phyloP scores from a whole-genome alignment of 2,888 invertebrate species.

The Parthenolecanium corni region DNA sequence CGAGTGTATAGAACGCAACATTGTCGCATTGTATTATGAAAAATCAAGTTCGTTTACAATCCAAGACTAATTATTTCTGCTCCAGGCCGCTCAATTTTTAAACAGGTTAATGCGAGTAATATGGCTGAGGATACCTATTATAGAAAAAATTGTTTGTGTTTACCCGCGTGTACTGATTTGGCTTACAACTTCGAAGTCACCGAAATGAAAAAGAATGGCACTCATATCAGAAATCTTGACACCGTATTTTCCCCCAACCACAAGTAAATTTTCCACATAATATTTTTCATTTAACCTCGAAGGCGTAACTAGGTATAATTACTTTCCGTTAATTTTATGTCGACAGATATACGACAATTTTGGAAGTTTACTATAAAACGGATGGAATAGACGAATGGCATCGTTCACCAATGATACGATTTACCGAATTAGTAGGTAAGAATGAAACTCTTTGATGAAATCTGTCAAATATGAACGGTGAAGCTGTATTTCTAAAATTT shows the following conservation, averaged over 20 bases:
- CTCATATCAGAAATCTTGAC: not conserved
- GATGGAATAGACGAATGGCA: conserved; percentile 10
- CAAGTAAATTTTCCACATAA: not conserved
- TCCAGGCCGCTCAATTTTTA: no score
- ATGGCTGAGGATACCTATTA: not conserved
- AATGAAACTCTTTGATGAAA: not conserved
- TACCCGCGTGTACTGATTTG: conserved; percentile 32
- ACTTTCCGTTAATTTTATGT: not conserved
- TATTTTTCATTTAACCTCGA: not conserved
- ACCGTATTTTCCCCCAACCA: not conserved
- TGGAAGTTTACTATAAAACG: conserved; percentile 21
- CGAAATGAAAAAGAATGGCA: conserved; percentile 26
- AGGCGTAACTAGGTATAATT: no score
- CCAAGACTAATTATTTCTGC: no score
- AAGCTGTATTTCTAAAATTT: no score
- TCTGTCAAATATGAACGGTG: no score
- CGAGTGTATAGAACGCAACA: no score
- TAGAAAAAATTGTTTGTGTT: conserved; percentile 30
- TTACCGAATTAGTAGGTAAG: conserved; percentile 30
- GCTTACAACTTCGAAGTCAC: conserved; percentile 23
- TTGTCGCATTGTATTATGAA: no score
- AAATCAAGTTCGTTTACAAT: no score
- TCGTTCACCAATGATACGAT: conserved; percentile 29
- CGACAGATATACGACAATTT: conserved; percentile 5
- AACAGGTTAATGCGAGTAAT: not conserved